Conservation (phyloP, 2,113 vertebrate species). For the Morone saxatilis region DNA sequence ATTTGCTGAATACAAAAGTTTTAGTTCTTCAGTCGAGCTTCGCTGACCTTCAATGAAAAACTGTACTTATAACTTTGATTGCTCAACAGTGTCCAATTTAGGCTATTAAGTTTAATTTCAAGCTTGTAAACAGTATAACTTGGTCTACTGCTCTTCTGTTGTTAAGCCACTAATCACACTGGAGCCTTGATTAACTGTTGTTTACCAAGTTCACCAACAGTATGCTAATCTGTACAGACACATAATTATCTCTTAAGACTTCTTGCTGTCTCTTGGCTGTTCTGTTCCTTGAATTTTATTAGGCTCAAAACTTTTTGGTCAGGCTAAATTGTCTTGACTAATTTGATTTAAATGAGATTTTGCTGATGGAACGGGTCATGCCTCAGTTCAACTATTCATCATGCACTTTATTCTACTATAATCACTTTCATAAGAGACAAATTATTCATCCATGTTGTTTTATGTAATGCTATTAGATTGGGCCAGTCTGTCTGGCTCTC, state of each 20-base stretch:
- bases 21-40: conserved; percentile 20
- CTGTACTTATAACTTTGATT: conserved; percentile 31
- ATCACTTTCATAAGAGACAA: conserved; percentile 44
- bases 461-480: conserved; percentile 32
- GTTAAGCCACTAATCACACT: conserved; percentile 62
- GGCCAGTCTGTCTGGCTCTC: conserved; percentile 35
- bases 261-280: conserved; percentile 34
- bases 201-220: conserved; percentile 65
- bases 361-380: conserved; percentile 64
- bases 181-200: conserved; percentile 61
- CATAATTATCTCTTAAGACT: conserved; percentile 59
- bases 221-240: conserved; percentile 66
- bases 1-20: conserved; percentile 34
- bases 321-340: conserved; percentile 55
- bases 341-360: conserved; percentile 67
- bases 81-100: conserved; percentile 52
- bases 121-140: conserved; percentile 56
- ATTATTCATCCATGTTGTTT: conserved; percentile 51
- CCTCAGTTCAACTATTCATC: conserved; percentile 55
- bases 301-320: conserved; percentile 39
- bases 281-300: conserved; percentile 40
- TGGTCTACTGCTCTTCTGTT: conserved; percentile 56
- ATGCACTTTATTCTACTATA: conserved; percentile 34
- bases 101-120: conserved; percentile 58
- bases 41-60: conserved; percentile 49